Conservation (phyloP, 2,888 invertebrate genomes). For the Andrena bucephala region DNA sequence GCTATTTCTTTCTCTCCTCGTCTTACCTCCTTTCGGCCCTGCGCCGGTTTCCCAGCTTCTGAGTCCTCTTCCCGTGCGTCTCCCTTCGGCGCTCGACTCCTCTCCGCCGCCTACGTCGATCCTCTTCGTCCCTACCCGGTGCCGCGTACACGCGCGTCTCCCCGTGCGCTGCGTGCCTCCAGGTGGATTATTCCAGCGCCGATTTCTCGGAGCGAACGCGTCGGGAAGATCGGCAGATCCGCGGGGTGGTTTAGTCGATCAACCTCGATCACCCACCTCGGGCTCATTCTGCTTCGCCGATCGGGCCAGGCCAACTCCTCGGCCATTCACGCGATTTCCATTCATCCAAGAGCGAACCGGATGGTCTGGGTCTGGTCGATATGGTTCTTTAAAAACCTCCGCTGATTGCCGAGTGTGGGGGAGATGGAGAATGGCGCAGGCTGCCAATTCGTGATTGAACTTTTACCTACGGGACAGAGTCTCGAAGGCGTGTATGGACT, state of each 20-base stretch:
- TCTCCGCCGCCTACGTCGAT: neutral
- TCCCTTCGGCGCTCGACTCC: neutral
- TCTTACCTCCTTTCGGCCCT: neutral
- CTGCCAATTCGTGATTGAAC: conserved; percentile 6
- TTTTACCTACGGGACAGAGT: neutral
- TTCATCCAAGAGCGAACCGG: conserved; percentile 59
- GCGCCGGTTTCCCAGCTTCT: conserved; percentile 27
- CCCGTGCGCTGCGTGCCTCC: neutral
- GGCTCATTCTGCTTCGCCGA: conserved; percentile 60
- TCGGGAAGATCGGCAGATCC: conserved; percentile 53
- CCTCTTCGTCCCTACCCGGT: neutral
- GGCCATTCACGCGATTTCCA: conserved; percentile 78
- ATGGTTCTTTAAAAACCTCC: conserved; percentile 14
- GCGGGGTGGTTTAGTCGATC: conserved; percentile 61
- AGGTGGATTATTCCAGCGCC: conserved; percentile 30
- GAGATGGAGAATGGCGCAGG: neutral
- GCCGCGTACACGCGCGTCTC: neutral
- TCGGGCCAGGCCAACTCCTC: conserved; percentile 62
- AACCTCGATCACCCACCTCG: conserved; percentile 68
- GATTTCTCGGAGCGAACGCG: conserved; percentile 49
- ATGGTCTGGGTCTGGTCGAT: conserved; percentile 2
- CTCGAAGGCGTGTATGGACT: neutral
- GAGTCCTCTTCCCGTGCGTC: neutral
- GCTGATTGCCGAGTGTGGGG: neutral
- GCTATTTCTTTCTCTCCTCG: conserved; percentile 52